Conservation (phyloP, 2,113 vertebrate genomes). For the Burhinus bistriatus region DNA sequence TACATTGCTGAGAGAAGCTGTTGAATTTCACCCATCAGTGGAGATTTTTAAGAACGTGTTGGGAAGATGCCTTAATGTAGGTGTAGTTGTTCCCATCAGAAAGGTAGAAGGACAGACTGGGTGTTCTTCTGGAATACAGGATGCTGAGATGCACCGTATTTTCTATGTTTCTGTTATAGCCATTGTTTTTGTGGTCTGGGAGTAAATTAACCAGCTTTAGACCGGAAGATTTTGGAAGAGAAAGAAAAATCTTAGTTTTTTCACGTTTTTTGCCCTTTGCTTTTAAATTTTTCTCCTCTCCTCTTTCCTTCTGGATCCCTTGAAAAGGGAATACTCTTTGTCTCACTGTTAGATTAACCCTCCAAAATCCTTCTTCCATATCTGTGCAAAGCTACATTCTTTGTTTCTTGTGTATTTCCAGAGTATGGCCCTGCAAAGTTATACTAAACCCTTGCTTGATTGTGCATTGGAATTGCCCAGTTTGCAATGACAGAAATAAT, state of each 20-base stretch:
- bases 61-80: neutral
- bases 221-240: neutral
- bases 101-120: neutral
- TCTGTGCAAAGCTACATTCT: neutral
- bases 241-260: neutral
- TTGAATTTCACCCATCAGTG: neutral
- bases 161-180: neutral
- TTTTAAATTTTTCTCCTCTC: neutral
- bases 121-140: neutral
- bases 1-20: neutral
- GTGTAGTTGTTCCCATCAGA: neutral
- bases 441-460: neutral
- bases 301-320: neutral
- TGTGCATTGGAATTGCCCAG: neutral
- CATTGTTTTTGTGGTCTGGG: neutral
- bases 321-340: neutral
- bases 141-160: neutral
- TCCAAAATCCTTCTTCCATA: neutral
- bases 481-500: neutral
- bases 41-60: neutral
- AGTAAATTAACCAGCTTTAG: neutral
- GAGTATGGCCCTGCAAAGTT: neutral
- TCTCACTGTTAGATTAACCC: neutral
- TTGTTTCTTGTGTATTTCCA: neutral
- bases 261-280: neutral